These are phyloP conservation scores for Protodeltote pygarga DNA, from an alignment of 2,888 invertebrate genomes.

Conservation along the genomic window DNA sequence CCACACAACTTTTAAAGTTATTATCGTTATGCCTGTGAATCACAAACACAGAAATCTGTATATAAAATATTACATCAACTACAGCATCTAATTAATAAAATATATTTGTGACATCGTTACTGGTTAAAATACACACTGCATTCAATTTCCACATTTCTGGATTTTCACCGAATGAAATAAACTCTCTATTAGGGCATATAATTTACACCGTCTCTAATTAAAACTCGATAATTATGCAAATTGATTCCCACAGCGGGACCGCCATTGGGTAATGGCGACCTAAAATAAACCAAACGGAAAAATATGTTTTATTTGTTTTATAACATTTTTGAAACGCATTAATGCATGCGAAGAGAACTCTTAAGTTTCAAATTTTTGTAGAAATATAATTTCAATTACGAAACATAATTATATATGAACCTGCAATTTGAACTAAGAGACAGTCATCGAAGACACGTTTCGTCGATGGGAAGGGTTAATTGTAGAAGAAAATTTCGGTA, in stretches of 20 bases:
- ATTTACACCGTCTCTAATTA: slow-evolving; percentile 34
- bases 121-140: not conserved
- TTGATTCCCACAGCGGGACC: slow-evolving; percentile 43
- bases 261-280: slow-evolving; percentile 17
- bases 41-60: slow-evolving; percentile 7
- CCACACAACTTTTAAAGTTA: too few species aligned
- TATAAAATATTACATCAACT: slow-evolving; percentile 27
- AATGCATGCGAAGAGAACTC: too few species aligned
- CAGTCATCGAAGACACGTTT: too few species aligned
- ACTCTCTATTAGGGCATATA: slow-evolving; percentile 34
- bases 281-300: slow-evolving; percentile 43
- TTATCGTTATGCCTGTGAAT: not conserved
- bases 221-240: slow-evolving; percentile 48
- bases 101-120: not conserved
- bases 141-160: slow-evolving; percentile 2
- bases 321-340: too few species aligned
- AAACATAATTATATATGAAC: too few species aligned
- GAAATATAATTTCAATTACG: too few species aligned
- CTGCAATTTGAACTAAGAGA: too few species aligned
- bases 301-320: slow-evolving; percentile 23
- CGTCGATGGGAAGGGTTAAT: too few species aligned
- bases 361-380: too few species aligned
- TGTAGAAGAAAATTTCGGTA: too few species aligned
- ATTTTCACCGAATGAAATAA: slow-evolving; percentile 33
- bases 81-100: too few species aligned